Conservation (phyloP, 2,113 vertebrate species). For the Lepus americanus region DNA sequence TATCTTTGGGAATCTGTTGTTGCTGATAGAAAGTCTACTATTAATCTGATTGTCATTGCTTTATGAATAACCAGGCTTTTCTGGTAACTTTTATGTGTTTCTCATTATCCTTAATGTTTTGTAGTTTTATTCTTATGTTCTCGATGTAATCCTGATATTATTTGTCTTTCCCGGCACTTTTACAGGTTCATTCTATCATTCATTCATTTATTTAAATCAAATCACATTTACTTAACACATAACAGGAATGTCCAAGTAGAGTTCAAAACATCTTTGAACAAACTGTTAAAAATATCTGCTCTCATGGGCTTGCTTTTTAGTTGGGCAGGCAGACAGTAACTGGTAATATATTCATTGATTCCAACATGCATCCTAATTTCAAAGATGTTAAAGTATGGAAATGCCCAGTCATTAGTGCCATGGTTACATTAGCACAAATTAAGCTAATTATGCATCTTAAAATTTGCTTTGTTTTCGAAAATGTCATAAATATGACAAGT, state of each 20-base stretch:
- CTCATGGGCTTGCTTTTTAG: neutral
- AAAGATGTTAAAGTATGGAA: conserved; percentile 37
- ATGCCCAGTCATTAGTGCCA: neutral
- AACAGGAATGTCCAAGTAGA: neutral
- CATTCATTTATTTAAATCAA: conserved; percentile 13
- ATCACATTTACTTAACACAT: neutral
- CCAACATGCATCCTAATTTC: conserved; percentile 7
- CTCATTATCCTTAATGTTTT: neutral
- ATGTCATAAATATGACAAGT: neutral
- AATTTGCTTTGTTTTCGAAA: neutral
- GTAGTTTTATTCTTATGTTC: conserved; percentile 6
- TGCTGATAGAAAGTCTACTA: neutral
- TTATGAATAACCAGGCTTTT: conserved; percentile 4
- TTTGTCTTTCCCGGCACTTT: neutral
- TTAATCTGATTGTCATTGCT: neutral
- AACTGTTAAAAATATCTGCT: conserved; percentile 39
- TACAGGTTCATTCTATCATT: neutral
- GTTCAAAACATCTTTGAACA: conserved; percentile 48
- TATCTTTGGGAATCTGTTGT: neutral
- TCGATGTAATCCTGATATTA: neutral
- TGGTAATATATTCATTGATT: conserved; percentile 4
- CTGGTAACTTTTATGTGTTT: neutral
- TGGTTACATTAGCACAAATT: neutral
- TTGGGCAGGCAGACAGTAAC: neutral
- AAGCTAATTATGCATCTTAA: conserved; percentile 42